Evolutionary conservation across 35 echinoderm and acorn worm genomes (phyloP).

Genomic region (Apostichopus parvimensis): DNA sequence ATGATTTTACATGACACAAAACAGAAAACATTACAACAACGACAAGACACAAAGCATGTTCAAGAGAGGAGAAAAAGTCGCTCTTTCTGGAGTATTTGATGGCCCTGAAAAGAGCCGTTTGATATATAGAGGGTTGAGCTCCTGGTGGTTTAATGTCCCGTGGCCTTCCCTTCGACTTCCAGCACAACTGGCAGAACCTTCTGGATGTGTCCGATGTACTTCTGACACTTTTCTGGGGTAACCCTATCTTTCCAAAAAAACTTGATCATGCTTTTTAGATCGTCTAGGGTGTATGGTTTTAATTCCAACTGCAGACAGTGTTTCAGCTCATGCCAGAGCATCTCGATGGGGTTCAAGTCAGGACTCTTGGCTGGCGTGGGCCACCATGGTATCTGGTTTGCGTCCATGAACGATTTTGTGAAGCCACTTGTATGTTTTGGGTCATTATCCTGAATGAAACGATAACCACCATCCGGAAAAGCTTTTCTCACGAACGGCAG

Average conservation of each 20-base stretch:
- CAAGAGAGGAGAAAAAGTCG: too few species aligned
- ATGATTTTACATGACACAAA: background rate
- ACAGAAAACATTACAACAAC: background rate
- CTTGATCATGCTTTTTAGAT: conserved; percentile 25
- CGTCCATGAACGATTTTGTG: background rate
- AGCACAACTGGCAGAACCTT: conserved; percentile 54
- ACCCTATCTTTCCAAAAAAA: conserved; percentile 35
- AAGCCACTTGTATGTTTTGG: background rate
- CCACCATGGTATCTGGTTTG: conserved; percentile 16
- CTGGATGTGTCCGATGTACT: conserved; percentile 55
- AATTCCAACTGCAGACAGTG: background rate
- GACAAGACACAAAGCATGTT: background rate
- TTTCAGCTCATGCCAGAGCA: conserved; percentile 51
- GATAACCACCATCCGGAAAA: conserved; percentile 9
- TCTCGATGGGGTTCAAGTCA: conserved; percentile 57
- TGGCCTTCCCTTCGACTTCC: conserved; percentile 3
- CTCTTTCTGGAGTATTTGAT: too few species aligned
- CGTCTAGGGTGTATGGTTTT: conserved; percentile 21
- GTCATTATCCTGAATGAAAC: conserved; percentile 31
- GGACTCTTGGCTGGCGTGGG: conserved; percentile 36
- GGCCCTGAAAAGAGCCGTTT: too few species aligned
- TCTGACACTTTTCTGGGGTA: conserved; percentile 39
- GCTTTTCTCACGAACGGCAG: background rate
- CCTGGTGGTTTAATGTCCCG: conserved; percentile 4
- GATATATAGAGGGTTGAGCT: background rate